Evolutionary conservation across 2,113 vertebrate species (phyloP), one percentile per base, ranked within the genome.

Genomic region (Zootoca vivipara): DNA sequence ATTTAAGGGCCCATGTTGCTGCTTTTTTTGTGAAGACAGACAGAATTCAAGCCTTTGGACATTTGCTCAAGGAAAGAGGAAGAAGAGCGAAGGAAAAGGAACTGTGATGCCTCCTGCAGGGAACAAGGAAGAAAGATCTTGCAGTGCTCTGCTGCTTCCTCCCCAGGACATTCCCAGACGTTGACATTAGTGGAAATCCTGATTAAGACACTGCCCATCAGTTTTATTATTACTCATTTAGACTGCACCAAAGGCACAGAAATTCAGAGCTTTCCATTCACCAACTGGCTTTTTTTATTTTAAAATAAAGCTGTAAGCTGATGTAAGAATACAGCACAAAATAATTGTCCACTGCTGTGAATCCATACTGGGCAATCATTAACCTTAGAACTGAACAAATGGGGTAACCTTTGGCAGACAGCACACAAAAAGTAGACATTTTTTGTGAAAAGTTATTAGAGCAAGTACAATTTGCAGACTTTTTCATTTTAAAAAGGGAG

Each of bases 151-250:
- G 42, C 10, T 78, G 16, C 42, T 87, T 58, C 67, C 35, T 87
- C 77, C n/a, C 85, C 42, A 72, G 78, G 46, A 87, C 77, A 87
- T 87, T 87, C 85, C 85, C 85, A 86, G 85, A 77, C 85, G 79
- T 16, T 80, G 78, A 87, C 78, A 72, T 35, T 67, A 79, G 42
- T 79, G 82, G 74, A 89, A 89, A 78, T 52, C 28, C 42, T 38
- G 33, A 85, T 64, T 77, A 58, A 62, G 24, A 10, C 33, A n/a
- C 26, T 26, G 33, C 15, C 22, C n/a, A 42, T 62, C 38, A 24
- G 35, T 85, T 42, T 62, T 72, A 62, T 65, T 72, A 62, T 52
- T 79, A 74, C 26, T 56, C 73, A 52, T 77, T 85, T 62, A 89
- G 46, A 24, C 28, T 85, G 24, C 13, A 42, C 13, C 26, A 56